Base-by-base conservation (phyloP, 1,140 invertebrate genomes). In the Harpegnathos saltator region DNA sequence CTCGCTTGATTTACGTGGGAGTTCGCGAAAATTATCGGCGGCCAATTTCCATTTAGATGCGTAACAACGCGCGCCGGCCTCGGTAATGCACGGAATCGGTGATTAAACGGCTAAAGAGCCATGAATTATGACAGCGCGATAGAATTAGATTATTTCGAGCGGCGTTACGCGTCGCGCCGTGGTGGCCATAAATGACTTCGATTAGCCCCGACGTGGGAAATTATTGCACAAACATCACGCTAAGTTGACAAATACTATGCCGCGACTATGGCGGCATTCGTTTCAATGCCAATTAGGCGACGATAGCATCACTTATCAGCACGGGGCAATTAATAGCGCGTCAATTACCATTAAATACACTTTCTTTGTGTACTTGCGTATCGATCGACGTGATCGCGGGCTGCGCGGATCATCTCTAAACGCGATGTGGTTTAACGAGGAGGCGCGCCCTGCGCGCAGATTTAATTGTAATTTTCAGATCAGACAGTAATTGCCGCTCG, bases 21-120 rank as follows among this genome's bases (percentile, higher is more conserved):
- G 38, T 54, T 66, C 61, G 44, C 82, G 54, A 77, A 78, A 85
- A 83, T 83, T 71, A 85, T 85, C 65, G 50, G 48, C 24, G 12
- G 58, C 54, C 50, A 77, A 85, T 83, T 75, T 83, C 72, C 72
- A 85, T 71, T 61, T 78, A 66, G 65, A 85, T 77, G 17, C 33
- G 5, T 54, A 54, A 52, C 38, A 85, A 74, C 54, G 54, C 22
- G 33, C 65, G 65, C 63, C 48, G 66, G 22, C 22, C 29, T 52
- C 15, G 9, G 5, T 14, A 72, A 54, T 80, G 33, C 54, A 69
- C 29, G 58, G 52, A 59, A 80, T 80, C 65, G 33, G 65, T 71
- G 66, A 80, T 71, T 80, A 71, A 69, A 80, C 50, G 38, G 52
- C 75, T 80, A 80, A 80, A 80, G 75, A 80, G 75, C 75, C 33